Evolutionary conservation across 2,113 vertebrate species (phyloP).

Genomic region (Setophaga petechia): DNA sequence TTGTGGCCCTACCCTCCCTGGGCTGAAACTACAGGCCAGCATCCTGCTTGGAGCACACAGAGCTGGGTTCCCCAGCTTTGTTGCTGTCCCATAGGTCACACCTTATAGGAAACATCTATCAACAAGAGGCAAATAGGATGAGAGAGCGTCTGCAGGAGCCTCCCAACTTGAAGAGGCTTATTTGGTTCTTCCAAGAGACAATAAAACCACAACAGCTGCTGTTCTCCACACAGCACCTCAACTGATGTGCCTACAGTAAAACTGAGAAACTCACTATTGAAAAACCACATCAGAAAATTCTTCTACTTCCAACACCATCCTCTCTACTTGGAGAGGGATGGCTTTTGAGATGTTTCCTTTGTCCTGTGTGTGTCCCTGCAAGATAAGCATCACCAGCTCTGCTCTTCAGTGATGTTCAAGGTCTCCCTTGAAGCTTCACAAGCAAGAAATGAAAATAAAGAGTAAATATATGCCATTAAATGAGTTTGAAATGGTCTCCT

Average conservation of each 20-base stretch:
- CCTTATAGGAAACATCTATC: neutral
- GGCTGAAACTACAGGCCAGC: neutral
- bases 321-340: neutral
- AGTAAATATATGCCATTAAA: neutral
- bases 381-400: neutral
- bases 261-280: neutral
- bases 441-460: neutral
- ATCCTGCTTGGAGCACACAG: neutral
- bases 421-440: neutral
- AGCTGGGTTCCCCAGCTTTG: neutral
- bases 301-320: neutral
- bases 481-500: neutral
- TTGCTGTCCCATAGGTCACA: neutral
- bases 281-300: neutral
- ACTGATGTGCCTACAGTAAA: fast-evolving
- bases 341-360: neutral
- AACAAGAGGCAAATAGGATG: neutral
- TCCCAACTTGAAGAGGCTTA: neutral
- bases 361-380: fast-evolving
- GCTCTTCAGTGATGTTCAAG: neutral
- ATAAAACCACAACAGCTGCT: neutral
- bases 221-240: neutral
- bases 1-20: neutral
- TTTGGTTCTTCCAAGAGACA: neutral
- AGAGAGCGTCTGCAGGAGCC: neutral